phyloP scores from a whole-genome alignment of 2,888 invertebrate species.

The Pristionchus mayeri region DNA sequence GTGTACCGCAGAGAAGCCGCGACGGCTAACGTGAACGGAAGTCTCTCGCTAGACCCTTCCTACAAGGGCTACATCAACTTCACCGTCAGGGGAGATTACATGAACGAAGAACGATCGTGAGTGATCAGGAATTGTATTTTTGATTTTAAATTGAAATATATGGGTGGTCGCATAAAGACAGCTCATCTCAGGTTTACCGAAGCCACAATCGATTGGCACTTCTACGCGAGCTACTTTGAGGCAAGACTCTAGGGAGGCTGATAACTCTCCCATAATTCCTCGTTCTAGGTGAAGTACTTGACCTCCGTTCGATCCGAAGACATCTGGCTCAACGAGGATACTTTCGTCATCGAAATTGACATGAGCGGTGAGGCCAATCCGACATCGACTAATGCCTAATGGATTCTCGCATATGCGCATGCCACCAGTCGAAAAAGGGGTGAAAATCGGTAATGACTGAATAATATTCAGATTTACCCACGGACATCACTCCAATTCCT shows the following conservation, averaged over 20 bases:
- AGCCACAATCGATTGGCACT: neutral
- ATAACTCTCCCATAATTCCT: neutral
- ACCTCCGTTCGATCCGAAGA: too few relatives aligned
- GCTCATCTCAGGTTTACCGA: neutral
- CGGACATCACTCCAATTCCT: neutral
- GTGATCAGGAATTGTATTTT: too few relatives aligned
- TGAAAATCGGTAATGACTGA: too few relatives aligned
- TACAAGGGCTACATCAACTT: neutral
- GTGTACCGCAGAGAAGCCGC: neutral
- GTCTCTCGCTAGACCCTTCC: neutral
- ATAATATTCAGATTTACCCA: neutral
- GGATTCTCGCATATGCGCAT: too few relatives aligned
- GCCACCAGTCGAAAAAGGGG: too few relatives aligned
- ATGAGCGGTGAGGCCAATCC: constrained; percentile 14
- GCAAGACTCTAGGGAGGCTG: neutral
- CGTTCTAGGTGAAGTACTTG: neutral
- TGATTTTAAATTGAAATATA: neutral
- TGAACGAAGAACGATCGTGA: constrained; percentile 16
- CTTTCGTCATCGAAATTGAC: neutral
- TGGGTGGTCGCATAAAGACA: neutral
- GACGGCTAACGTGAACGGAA: neutral
- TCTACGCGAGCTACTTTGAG: constrained; percentile 17
- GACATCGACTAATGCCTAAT: too few relatives aligned
- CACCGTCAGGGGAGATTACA: neutral
- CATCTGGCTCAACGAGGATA: neutral